A percentile compares a stretch with the other conserved stretches of the same genome.
These are phyloP conservation scores for Malurus alboscapulatus DNA, from an alignment of 2,113 vertebrate genomes.

Conservation along the genomic window DNA sequence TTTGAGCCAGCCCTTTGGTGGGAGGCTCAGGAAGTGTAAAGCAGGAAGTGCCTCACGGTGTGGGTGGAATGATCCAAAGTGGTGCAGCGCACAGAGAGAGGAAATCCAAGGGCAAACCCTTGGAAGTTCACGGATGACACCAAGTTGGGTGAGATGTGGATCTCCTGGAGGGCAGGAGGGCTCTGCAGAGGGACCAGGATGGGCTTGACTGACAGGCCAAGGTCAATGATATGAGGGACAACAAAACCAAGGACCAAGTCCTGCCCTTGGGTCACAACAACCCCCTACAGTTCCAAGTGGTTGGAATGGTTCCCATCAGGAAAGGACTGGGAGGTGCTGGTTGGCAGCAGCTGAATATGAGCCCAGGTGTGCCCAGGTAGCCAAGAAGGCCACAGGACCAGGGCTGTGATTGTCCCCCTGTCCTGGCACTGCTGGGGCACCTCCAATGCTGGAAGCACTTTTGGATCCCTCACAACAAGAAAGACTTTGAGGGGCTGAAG, in stretches of 20 bases:
- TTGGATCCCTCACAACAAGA: neutral
- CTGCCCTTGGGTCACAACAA: neutral
- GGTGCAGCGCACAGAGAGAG: neutral
- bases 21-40: neutral
- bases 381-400: neutral
- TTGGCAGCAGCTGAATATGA: fast-evolving
- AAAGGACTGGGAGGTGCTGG: neutral
- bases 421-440: neutral
- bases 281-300: neutral
- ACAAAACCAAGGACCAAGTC: fast-evolving
- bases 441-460: fast-evolving
- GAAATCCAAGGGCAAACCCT: neutral
- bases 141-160: fast-evolving
- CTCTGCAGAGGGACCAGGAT: neutral
- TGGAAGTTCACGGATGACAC: neutral
- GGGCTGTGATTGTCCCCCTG: neutral
- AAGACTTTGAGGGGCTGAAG: neutral
- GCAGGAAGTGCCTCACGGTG: fast-evolving
- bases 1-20: neutral
- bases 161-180: neutral
- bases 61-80: neutral
- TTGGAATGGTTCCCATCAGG: fast-evolving
- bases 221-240: neutral
- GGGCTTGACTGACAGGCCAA: fast-evolving
- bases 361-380: neutral